Conservation (phyloP, 1,140 invertebrate genomes). For the Drosophila biarmipes region DNA sequence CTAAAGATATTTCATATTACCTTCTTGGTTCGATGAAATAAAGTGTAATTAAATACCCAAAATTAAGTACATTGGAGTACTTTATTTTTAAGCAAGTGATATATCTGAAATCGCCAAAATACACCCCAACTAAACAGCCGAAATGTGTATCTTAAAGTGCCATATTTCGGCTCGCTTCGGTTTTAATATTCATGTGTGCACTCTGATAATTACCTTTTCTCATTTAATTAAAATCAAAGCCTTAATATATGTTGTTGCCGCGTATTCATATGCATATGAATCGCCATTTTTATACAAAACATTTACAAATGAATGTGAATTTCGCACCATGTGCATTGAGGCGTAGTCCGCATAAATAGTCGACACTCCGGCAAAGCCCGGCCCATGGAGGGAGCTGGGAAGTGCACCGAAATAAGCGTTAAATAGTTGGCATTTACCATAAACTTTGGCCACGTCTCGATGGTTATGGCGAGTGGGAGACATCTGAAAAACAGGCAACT, state of each 20-base stretch:
- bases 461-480: too few relatives aligned
- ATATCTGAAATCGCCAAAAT: too few relatives aligned
- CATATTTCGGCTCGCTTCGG: background rate
- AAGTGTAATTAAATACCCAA: too few relatives aligned
- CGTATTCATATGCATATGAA: background rate
- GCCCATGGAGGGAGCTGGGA: background rate
- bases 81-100: too few relatives aligned
- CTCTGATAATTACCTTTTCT: slow-evolving; percentile 2
- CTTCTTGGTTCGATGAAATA: too few relatives aligned
- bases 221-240: slow-evolving; percentile 2
- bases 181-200: background rate
- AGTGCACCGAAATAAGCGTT: slow-evolving; percentile 18
- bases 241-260: background rate
- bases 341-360: slow-evolving; percentile 4
- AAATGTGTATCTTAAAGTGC: background rate
- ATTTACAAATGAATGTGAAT: slow-evolving; percentile 2
- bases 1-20: too few relatives aligned
- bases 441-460: slow-evolving; percentile 32
- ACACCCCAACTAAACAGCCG: background rate
- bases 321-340: slow-evolving; percentile 4
- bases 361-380: background rate
- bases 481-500: slow-evolving; percentile 6
- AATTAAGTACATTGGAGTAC: too few relatives aligned
- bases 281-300: background rate
- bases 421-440: slow-evolving; percentile 38